These are phyloP conservation scores for Epistrophella euchroma DNA, from an alignment of 2,888 invertebrate genomes.

Conservation along the genomic window DNA sequence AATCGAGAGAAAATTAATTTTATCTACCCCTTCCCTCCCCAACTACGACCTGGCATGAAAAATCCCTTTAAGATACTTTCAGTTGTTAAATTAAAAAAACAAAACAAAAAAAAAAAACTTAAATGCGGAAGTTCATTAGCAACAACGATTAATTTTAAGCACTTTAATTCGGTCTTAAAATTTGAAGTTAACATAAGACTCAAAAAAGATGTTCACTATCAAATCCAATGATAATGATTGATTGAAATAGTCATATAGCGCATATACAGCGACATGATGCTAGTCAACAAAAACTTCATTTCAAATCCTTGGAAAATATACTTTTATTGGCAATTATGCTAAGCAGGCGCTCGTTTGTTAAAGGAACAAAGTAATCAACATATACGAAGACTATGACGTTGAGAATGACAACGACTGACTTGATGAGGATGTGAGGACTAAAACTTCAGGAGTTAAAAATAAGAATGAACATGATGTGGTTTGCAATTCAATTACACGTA, in stretches of 20 bases:
- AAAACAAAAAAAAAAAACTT: not conserved
- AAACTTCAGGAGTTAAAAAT: constrained; percentile 44
- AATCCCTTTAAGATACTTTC: too few relatives aligned
- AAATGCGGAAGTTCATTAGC: constrained; percentile 25
- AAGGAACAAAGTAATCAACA: constrained; percentile 38
- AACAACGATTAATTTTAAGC: constrained; percentile 2
- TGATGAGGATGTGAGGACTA: constrained; percentile 13
- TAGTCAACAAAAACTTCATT: not conserved
- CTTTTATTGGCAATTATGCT: constrained; percentile 38
- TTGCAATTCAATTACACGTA: constrained; percentile 47
- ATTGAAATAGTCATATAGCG: constrained; percentile 4
- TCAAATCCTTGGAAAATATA: constrained; percentile 19
- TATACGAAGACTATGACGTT: not conserved
- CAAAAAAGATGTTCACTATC: not conserved
- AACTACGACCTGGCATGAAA: too few relatives aligned
- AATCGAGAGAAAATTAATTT: too few relatives aligned
- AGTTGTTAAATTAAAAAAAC: not conserved
- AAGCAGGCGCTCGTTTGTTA: constrained; percentile 33
- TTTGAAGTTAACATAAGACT: not conserved
- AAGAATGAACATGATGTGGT: constrained; percentile 43
- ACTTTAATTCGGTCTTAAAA: not conserved
- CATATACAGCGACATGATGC: not conserved
- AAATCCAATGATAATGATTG: constrained; percentile 4
- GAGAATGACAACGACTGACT: not conserved
- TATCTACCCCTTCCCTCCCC: too few relatives aligned